These are phyloP conservation scores for Callipepla californica DNA, from an alignment of 2,113 vertebrate genomes.

Conservation along the genomic window DNA sequence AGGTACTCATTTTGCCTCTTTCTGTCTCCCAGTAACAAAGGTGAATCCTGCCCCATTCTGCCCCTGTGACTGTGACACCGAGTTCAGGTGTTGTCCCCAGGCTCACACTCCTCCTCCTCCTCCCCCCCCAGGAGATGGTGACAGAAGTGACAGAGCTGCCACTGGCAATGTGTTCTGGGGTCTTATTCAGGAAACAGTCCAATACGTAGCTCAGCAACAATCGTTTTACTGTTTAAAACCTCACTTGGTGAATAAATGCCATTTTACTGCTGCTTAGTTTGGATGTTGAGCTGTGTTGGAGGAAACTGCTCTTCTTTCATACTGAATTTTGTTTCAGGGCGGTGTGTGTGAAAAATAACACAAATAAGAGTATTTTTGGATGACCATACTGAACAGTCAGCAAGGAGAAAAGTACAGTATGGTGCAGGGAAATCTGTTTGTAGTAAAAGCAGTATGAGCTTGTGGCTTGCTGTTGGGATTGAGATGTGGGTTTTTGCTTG, in stretches of 20 bases:
- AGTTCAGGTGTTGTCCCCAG: neutral
- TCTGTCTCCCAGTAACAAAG: neutral
- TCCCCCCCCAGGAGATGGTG: accelerated
- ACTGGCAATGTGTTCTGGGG: neutral
- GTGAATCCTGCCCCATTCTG: neutral
- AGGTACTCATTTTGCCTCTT: neutral
- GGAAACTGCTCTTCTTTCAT: conserved; percentile 62
- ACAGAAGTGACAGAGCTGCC: neutral
- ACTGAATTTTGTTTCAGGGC: conserved; percentile 71
- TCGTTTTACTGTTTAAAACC: conserved; percentile 53
- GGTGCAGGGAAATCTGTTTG: conserved; percentile 55
- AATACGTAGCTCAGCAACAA: neutral
- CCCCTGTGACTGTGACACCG: accelerated
- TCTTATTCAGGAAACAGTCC: neutral
- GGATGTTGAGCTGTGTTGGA: conserved; percentile 52
- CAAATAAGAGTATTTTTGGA: conserved; percentile 49
- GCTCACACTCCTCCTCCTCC: neutral
- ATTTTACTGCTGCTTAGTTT: conserved; percentile 65
- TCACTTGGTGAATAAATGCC: conserved; percentile 40
- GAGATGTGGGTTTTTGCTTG: conserved; percentile 4
- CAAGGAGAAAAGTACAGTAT: conserved; percentile 51
- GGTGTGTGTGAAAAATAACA: conserved; percentile 72
- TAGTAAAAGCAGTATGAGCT: conserved; percentile 40
- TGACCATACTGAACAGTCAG: conserved; percentile 51
- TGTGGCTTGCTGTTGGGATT: neutral